Percentiles rank a stretch among this genome's conserved stretches.
Evolutionary conservation across 2,888 invertebrate species (phyloP).

Genomic region (Alviniconcha strummeri): DNA sequence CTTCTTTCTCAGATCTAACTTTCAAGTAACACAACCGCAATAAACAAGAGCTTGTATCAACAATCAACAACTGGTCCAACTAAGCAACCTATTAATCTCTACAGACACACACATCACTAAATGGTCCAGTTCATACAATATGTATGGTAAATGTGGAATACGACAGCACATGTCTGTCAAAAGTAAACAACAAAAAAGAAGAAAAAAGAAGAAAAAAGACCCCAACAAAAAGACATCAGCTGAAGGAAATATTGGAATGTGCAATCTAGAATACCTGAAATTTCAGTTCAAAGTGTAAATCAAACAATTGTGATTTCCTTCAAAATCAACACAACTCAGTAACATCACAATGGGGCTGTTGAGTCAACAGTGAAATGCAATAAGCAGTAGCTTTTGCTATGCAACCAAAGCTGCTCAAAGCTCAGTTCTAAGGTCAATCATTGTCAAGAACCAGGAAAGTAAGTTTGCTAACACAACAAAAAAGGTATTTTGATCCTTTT

Average conservation of each 20-base stretch:
- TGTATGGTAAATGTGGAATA: background rate
- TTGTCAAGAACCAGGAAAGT: too few species aligned
- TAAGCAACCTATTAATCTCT: conserved; percentile 7
- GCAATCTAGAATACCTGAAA: conserved; percentile 9
- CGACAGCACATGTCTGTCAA: background rate
- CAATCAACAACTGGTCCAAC: conserved; percentile 13
- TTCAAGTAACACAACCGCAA: background rate
- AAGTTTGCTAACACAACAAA: too few species aligned
- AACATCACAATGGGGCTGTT: background rate
- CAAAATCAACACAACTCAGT: background rate
- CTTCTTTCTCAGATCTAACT: conserved; percentile 25
- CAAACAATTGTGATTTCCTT: too few species aligned
- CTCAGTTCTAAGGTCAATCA: background rate
- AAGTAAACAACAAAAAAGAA: background rate
- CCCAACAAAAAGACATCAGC: too few species aligned
- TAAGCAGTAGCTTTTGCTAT: background rate
- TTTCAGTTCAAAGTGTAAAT: background rate
- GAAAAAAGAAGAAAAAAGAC: background rate
- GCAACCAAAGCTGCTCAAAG: background rate
- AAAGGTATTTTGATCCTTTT: too few species aligned
- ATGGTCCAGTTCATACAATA: conserved; percentile 5
- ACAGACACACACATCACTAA: background rate
- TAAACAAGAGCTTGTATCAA: conserved; percentile 5
- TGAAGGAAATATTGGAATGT: conserved; percentile 2
- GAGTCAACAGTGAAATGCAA: background rate